phyloP scores from a whole-genome alignment of 2,113 vertebrate species.

The Ifrita kowaldi region DNA sequence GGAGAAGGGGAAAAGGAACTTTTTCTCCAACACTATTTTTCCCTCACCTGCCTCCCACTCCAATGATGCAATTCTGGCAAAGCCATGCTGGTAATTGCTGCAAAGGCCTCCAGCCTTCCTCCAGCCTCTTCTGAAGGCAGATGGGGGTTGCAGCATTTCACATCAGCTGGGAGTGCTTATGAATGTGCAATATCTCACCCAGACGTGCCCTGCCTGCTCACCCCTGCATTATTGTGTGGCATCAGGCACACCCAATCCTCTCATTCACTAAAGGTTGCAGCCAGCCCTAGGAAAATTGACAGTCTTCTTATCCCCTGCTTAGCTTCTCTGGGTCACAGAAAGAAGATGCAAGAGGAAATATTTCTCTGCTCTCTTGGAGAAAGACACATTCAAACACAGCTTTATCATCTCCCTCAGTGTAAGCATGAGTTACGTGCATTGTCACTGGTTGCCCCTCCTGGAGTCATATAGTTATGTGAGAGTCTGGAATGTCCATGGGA shows the following conservation, averaged over 20 bases:
- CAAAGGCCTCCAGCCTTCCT: neutral
- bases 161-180: neutral
- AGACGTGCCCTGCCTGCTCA: neutral
- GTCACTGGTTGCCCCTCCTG: neutral
- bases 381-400: neutral
- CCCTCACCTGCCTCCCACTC: neutral
- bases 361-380: neutral
- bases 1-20: neutral
- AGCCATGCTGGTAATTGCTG: neutral
- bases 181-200: neutral
- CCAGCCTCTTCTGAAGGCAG: neutral
- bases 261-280: neutral
- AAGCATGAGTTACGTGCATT: neutral
- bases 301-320: neutral
- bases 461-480: neutral
- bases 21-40: neutral
- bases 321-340: neutral
- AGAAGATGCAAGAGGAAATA: neutral
- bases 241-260: fast-evolving
- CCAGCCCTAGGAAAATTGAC: neutral
- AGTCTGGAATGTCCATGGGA: neutral
- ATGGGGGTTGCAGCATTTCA: neutral
- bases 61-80: neutral
- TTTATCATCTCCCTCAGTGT: neutral
- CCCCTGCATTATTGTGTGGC: neutral